Evolutionary conservation across 1,140 invertebrate genomes (phyloP).

Genomic region (Pogonomyrmex californicus): DNA sequence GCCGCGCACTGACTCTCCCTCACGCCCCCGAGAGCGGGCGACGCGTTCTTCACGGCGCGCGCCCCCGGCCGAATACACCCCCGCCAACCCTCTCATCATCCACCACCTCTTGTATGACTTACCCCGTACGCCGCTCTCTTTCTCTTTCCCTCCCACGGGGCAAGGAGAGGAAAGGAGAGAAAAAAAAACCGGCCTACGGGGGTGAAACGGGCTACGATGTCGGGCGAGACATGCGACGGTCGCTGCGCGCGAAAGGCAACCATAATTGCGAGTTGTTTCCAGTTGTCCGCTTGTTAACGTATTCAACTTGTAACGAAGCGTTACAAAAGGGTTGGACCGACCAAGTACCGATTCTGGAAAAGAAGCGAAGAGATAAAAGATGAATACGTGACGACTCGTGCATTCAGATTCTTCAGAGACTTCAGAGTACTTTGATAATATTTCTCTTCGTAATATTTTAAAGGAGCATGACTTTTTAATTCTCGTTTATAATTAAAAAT

Average conservation of each 20-base stretch:
- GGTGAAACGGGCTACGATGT: conserved; percentile 17
- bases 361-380: not conserved
- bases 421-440: not conserved
- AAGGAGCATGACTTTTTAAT: not conserved
- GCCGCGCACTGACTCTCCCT: conserved; percentile 85
- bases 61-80: conserved; percentile 54
- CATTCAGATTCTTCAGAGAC: not conserved
- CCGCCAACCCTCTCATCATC: conserved; percentile 63
- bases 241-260: conserved; percentile 3
- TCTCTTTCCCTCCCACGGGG: not conserved
- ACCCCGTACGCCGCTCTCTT: conserved; percentile 24
- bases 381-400: not conserved
- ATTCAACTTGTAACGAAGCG: not conserved
- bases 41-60: conserved; percentile 66
- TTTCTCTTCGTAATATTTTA: not conserved
- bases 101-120: conserved; percentile 42
- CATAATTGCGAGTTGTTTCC: conserved; percentile 21
- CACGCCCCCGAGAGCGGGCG: conserved; percentile 71
- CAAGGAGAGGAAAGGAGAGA: not conserved
- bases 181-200: not conserved
- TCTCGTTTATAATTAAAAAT: not conserved
- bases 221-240: conserved; percentile 13
- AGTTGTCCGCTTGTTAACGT: conserved; percentile 21
- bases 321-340: not conserved
- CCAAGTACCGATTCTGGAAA: not conserved